Evolutionary conservation across 2,113 vertebrate species (phyloP).

Genomic region (Ammodytes dubius): DNA sequence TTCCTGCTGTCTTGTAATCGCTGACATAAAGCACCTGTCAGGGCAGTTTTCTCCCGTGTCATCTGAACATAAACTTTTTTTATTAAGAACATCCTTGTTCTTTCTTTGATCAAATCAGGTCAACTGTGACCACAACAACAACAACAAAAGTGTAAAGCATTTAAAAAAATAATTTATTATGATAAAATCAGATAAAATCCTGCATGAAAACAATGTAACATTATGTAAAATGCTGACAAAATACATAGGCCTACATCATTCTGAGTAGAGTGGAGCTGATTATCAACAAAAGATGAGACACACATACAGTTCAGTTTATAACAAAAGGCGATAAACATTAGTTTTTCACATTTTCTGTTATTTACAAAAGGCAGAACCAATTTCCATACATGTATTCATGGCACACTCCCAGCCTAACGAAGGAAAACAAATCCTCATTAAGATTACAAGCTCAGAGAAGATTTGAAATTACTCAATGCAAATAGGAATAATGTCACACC

Average conservation of each 20-base stretch:
- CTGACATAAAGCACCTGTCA: background rate
- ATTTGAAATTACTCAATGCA: background rate
- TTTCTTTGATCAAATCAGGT: background rate
- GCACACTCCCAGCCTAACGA: background rate
- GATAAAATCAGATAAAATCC: conserved; percentile 7
- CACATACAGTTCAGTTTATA: background rate
- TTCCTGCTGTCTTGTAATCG: background rate
- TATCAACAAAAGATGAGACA: background rate
- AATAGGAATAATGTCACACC: background rate
- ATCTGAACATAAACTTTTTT: background rate
- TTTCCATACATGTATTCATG: background rate
- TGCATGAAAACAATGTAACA: background rate
- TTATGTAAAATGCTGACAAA: background rate
- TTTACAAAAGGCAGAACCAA: background rate
- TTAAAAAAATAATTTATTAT: background rate
- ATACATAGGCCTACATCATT: conserved; percentile 12
- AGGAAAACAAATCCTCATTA: background rate
- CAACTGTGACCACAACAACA: background rate
- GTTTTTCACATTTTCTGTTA: conserved; percentile 6
- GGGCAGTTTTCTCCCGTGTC: background rate
- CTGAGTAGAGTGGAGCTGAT: background rate
- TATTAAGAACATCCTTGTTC: no score
- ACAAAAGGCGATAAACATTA: conserved; percentile 9
- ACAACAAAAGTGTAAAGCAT: background rate
- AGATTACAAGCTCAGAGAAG: background rate